Base-by-base conservation (phyloP, 1,140 invertebrate genomes). In the Heliconius himera region DNA sequence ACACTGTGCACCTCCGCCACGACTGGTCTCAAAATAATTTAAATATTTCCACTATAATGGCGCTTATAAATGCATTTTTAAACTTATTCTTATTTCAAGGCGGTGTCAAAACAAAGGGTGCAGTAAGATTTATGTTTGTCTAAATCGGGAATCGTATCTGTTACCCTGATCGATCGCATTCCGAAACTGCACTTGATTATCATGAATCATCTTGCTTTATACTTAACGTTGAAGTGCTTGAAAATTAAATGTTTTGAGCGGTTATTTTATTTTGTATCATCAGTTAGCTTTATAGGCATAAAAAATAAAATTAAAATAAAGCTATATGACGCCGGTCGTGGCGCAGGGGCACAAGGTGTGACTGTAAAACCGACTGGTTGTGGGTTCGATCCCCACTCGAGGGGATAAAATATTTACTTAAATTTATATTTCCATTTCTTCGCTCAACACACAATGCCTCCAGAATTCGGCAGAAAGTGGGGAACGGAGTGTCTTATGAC, bases 91-190 rank as follows among this genome's bases (percentile, higher is more conserved):
- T 66, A 66, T 66, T 29, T 66, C 60, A 66, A 66, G 60, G 26
- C 60, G 60, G 60, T 60, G 56, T 66, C 60, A 66, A 75, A 75
- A 75, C 78, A 75, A 79, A 75, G 74, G 60, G 29, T 29, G 38
- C 22, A 51, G 29, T 13, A 36, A 73, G 71, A 79, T 71, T 79
- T 75, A 66, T 20, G 38, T 18, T 26, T 29, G 70, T 56, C 75
- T 80, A 75, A 76, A 80, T 60, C 66, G 22, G 79, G 79, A 80
- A 73, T 76, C 78, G 73, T 75, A 75, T 70, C 78, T 70, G 70
- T 46, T 36, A 38, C 54, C 60, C 78, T 71, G 60, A 79, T 79
- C 41, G 73, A 79, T 79, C 6, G 66, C 78, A 79, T 79, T 75
- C 73, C 78, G 29, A 70, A 41, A 26, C 18, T 29, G 49, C 36